These are phyloP conservation scores for Mythimna vitellina DNA, from an alignment of 2,888 invertebrate species.

Conservation along the genomic window DNA sequence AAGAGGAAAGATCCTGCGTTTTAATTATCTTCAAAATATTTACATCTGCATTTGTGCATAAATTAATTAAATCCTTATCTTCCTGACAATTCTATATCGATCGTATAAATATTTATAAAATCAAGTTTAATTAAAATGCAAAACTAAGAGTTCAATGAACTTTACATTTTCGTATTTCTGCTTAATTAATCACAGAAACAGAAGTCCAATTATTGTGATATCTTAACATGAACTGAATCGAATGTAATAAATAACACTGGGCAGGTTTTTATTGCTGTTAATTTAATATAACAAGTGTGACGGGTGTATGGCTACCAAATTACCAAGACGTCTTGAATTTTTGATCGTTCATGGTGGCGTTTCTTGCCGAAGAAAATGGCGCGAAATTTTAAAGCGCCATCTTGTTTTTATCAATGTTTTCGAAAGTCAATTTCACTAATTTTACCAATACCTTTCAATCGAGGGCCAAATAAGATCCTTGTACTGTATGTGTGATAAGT, in stretches of 20 bases:
- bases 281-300: constrained; percentile 34
- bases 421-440: neutral
- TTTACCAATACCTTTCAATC: no score
- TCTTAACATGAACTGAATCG: constrained; percentile 41
- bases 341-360: neutral
- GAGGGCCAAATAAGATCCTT: neutral
- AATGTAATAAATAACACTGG: constrained; percentile 50
- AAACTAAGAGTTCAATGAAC: constrained; percentile 61
- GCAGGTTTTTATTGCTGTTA: constrained; percentile 30
- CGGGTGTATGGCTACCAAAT: neutral
- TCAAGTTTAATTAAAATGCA: constrained; percentile 38
- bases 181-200: constrained; percentile 55
- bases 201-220: constrained; percentile 61
- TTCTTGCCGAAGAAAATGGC: neutral
- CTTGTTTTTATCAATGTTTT: neutral
- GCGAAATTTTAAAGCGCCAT: neutral
- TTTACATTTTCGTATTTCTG: constrained; percentile 45
- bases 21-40: constrained; percentile 9
- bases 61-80: constrained; percentile 24
- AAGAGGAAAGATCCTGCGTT: neutral
- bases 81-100: constrained; percentile 12
- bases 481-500: neutral
- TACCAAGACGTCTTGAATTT: constrained; percentile 6
- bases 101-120: constrained; percentile 48
- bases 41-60: neutral